phyloP scores from a whole-genome alignment of 2,888 invertebrate genomes.

The Bellardia bayeri region DNA sequence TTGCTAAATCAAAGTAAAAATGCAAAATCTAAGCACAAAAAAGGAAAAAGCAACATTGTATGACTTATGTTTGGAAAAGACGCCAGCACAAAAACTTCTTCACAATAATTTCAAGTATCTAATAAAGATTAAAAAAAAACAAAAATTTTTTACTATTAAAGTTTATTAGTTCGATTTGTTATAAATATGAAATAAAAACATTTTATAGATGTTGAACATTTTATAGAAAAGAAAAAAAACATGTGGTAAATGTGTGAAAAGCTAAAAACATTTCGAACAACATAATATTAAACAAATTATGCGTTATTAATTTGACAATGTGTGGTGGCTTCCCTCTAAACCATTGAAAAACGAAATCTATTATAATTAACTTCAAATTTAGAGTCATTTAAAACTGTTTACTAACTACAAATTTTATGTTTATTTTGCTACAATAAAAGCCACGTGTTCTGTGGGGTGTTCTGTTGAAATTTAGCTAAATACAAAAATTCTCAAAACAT shows the following conservation, averaged over 20 bases:
- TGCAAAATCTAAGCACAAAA: not conserved
- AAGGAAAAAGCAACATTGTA: conserved; percentile 38
- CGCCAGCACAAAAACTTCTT: conserved; percentile 49
- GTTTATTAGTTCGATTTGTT: conserved; percentile 42
- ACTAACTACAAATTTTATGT: conserved; percentile 32
- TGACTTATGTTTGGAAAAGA: conserved; percentile 66
- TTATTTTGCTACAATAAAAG: conserved; percentile 63
- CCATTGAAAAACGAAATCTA: conserved; percentile 17
- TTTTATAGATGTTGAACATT: conserved; percentile 43
- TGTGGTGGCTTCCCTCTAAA: conserved; percentile 32
- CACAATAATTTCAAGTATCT: conserved; percentile 5
- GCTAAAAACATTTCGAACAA: conserved; percentile 45
- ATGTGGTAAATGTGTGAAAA: conserved; percentile 56
- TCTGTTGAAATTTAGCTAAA: conserved; percentile 41
- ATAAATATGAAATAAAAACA: conserved; percentile 32
- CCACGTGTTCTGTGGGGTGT: conserved; percentile 66
- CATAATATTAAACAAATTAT: conserved; percentile 55
- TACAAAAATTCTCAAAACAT: conserved; percentile 32
- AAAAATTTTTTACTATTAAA: conserved; percentile 18
- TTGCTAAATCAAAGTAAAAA: conserved; percentile 1
- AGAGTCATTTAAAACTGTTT: conserved; percentile 51
- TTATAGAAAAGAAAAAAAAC: conserved; percentile 38
- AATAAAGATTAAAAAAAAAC: conserved; percentile 20
- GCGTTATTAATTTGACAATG: conserved; percentile 53
- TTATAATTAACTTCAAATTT: conserved; percentile 56